These are phyloP conservation scores for Phenganax stokvisi DNA, from an alignment of 92 coral and sea anemone genomes.

Conservation along the genomic window DNA sequence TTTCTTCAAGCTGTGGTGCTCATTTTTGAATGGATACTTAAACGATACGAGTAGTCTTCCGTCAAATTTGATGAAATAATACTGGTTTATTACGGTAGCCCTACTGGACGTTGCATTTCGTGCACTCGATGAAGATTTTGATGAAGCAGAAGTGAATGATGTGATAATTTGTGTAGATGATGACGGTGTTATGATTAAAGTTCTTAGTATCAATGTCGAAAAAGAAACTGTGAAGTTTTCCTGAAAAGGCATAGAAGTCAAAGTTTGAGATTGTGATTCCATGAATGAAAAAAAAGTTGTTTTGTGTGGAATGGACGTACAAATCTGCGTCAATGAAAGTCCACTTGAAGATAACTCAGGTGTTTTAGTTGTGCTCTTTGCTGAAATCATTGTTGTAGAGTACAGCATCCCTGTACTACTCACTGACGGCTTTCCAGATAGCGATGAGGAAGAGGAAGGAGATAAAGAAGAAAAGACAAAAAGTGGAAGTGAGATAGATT, in stretches of 20 bases:
- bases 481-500: neutral
- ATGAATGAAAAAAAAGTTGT: neutral
- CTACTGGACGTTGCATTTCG: neutral
- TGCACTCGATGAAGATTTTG: neutral
- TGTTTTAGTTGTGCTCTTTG: neutral
- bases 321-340: neutral
- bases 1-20: neutral
- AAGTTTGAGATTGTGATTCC: too few relatives aligned
- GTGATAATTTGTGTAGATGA: neutral
- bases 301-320: neutral
- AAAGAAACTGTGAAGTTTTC: neutral
- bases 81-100: neutral
- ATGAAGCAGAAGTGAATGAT: neutral
- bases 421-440: neutral
- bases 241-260: too few relatives aligned
- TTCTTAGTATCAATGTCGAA: neutral
- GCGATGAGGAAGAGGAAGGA: neutral
- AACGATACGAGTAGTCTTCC: conserved; percentile 6
- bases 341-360: neutral
- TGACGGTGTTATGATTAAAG: neutral
- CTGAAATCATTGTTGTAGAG: neutral
- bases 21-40: neutral
- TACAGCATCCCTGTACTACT: neutral
- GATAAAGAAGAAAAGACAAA: neutral
- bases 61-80: neutral